Conservation (phyloP, 1,140 invertebrate species). For the Hyphantria cunea region DNA sequence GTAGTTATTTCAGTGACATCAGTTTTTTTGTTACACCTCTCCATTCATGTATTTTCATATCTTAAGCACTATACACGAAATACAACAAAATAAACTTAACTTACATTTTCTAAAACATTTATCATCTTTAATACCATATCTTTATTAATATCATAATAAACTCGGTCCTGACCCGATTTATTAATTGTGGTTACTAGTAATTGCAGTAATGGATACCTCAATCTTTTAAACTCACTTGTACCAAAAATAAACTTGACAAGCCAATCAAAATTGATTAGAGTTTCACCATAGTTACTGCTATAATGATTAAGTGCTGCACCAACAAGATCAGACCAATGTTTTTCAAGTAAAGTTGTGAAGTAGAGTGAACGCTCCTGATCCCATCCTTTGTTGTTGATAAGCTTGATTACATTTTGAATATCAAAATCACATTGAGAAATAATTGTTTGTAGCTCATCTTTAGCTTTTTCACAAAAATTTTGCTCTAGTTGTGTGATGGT, state of each 20-base stretch:
- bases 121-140: constrained; percentile 57
- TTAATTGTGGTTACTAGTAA: constrained; percentile 49
- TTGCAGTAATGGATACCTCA: constrained; percentile 62
- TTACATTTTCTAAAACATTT: constrained; percentile 46
- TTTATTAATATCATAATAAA: constrained; percentile 59
- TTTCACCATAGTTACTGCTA: constrained; percentile 56
- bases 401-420: constrained; percentile 32
- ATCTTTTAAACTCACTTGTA: constrained; percentile 61
- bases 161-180: constrained; percentile 37
- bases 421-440: constrained; percentile 46
- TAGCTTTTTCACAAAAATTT: constrained; percentile 31
- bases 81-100: too few species aligned
- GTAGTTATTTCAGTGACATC: too few species aligned
- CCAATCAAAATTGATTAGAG: constrained; percentile 63
- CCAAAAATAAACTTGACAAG: constrained; percentile 62
- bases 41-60: too few species aligned
- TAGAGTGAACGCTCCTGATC: constrained; percentile 42
- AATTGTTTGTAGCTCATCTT: constrained; percentile 44
- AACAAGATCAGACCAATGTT: constrained; percentile 50
- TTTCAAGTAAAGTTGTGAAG: constrained; percentile 41
- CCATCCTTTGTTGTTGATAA: constrained; percentile 36
- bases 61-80: too few species aligned
- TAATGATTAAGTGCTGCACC: constrained; percentile 51
- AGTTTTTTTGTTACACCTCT: too few species aligned
- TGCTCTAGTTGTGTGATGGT: background rate